Percentiles rank a stretch among this genome's conserved stretches.
These are phyloP conservation scores for Solenopsis fugax DNA, from an alignment of 1,140 invertebrate genomes.

Conservation along the genomic window DNA sequence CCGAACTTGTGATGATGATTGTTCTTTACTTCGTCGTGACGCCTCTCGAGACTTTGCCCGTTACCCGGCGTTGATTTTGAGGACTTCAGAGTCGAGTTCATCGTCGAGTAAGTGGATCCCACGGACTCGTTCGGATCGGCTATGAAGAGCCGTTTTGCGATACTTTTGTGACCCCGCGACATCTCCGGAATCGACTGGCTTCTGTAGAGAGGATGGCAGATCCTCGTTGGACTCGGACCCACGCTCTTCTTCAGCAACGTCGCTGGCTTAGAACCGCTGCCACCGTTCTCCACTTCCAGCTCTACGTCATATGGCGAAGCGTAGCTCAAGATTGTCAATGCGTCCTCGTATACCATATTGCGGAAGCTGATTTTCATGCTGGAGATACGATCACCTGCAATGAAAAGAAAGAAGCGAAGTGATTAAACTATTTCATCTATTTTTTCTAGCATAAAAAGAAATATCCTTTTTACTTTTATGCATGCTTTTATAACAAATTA, in stretches of 20 bases:
- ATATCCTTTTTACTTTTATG: background rate
- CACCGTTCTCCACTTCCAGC: slow-evolving; percentile 89
- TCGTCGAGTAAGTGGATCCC: slow-evolving; percentile 84
- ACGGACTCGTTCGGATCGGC: slow-evolving; percentile 85
- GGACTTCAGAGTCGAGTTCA: slow-evolving; percentile 84
- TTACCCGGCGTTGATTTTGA: slow-evolving; percentile 79
- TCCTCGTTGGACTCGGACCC: slow-evolving; percentile 86
- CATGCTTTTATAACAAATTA: too few species aligned
- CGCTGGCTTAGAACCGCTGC: slow-evolving; percentile 86
- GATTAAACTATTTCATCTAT: background rate
- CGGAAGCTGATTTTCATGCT: slow-evolving; percentile 95
- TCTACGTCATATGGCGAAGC: slow-evolving; percentile 96
- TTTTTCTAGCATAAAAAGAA: background rate
- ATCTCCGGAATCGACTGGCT: slow-evolving; percentile 90
- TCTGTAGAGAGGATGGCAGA: slow-evolving; percentile 90
- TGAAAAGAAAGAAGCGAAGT: slow-evolving; percentile 2
- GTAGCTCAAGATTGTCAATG: slow-evolving; percentile 95
- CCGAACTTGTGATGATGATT: slow-evolving; percentile 89
- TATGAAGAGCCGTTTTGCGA: slow-evolving; percentile 85
- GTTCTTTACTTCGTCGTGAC: slow-evolving; percentile 78
- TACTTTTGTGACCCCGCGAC: slow-evolving; percentile 84
- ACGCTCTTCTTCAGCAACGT: slow-evolving; percentile 86
- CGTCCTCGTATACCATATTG: slow-evolving; percentile 96
- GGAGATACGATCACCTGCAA: slow-evolving; percentile 94
- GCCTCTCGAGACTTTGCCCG: slow-evolving; percentile 78